Percentiles rank a stretch among this genome's conserved stretches.
These are phyloP conservation scores for Drosophila ezoana DNA, from an alignment of 2,888 invertebrate genomes.

Conservation along the genomic window DNA sequence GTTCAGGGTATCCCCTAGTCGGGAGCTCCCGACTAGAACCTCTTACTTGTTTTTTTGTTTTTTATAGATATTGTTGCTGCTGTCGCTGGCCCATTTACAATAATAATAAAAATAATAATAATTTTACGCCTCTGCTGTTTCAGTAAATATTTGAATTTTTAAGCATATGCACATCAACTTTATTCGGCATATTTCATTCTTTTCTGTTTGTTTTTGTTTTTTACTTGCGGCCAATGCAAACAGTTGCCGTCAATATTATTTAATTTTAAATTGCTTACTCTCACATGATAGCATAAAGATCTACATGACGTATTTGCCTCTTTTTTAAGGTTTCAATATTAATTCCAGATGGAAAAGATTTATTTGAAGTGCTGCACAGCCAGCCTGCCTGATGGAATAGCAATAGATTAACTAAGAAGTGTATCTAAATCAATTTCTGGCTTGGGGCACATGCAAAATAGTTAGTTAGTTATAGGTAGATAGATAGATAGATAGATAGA, in stretches of 20 bases:
- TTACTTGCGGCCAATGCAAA: slow-evolving; percentile 35
- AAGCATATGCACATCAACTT: slow-evolving; percentile 68
- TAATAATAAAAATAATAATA: slow-evolving; percentile 64
- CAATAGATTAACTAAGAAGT: no score
- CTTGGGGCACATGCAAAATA: no score
- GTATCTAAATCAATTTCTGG: no score
- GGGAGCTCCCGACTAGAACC: no score
- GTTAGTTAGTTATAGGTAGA: no score
- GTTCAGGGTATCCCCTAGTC: no score
- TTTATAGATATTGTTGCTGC: slow-evolving; percentile 13
- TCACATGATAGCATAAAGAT: not conserved
- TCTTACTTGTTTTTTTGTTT: no score
- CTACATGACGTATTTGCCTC: not conserved
- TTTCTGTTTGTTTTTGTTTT: slow-evolving; percentile 16
- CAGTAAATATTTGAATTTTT: slow-evolving; percentile 77
- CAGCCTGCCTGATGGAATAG: no score
- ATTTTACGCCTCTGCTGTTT: slow-evolving; percentile 65
- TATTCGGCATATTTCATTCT: slow-evolving; percentile 20
- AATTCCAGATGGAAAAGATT: no score
- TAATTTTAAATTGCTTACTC: slow-evolving; percentile 46
- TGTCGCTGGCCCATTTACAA: slow-evolving; percentile 62
- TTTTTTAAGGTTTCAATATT: not conserved
- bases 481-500: no score
- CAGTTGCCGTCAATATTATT: slow-evolving; percentile 41
- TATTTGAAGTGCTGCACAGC: no score